Conservation (phyloP, 2,113 vertebrate genomes). For the Vireo altiloquus region DNA sequence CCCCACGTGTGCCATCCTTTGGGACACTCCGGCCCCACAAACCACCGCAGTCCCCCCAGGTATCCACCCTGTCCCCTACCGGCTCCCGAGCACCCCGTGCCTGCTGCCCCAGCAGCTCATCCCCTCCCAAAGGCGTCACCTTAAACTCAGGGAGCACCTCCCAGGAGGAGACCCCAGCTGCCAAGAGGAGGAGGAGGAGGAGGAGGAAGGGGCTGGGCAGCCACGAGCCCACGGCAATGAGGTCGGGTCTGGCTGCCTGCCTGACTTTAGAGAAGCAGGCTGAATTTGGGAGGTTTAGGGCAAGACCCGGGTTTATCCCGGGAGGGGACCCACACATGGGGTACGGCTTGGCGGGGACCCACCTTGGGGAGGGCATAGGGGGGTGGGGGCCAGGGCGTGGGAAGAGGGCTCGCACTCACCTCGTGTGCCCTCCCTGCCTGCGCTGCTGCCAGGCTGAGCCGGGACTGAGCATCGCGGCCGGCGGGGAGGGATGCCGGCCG, state of each 20-base stretch:
- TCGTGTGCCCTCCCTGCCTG: not conserved
- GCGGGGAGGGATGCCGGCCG: not conserved
- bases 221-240: not conserved
- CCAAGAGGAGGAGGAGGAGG: not conserved
- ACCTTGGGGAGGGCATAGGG: accelerated
- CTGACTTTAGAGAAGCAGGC: not conserved
- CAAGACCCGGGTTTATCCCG: not conserved
- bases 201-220: not conserved
- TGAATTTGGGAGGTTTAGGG: not conserved
- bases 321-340: not conserved
- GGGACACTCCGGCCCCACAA: not conserved
- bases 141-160: too few relatives aligned
- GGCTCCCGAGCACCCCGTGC: accelerated
- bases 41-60: accelerated
- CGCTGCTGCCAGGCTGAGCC: slow-evolving; percentile 10
- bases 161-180: not conserved
- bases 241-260: not conserved
- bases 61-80: accelerated
- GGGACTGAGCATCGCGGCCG: slow-evolving; percentile 39
- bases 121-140: not conserved
- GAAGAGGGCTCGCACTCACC: not conserved
- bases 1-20: accelerated
- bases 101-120: not conserved
- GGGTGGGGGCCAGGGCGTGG: too few relatives aligned
- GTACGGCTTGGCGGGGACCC: accelerated